These are phyloP conservation scores for Eclectus roratus DNA, from an alignment of 2,113 vertebrate species.

Conservation along the genomic window DNA sequence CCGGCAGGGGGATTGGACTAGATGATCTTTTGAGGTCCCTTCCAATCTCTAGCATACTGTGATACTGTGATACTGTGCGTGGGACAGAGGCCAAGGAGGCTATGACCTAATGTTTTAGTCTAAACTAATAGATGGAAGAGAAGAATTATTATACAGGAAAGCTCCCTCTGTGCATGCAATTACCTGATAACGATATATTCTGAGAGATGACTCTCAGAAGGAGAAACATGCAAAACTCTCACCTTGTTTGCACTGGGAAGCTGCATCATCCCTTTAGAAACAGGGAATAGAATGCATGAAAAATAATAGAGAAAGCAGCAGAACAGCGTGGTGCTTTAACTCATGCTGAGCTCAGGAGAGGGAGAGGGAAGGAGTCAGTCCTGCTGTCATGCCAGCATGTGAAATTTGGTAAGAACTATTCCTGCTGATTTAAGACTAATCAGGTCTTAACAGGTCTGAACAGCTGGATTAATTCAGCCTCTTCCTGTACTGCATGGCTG, in stretches of 20 bases:
- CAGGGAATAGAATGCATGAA: neutral
- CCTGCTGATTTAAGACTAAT: neutral
- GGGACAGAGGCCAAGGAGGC: neutral
- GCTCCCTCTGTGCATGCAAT: neutral
- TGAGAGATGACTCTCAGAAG: neutral
- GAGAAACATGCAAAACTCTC: neutral
- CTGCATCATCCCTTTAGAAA: neutral
- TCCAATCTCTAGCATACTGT: no score
- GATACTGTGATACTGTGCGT: no score
- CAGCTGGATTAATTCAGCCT: neutral
- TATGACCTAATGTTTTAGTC: neutral
- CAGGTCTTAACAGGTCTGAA: neutral
- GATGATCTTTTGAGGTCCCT: no score
- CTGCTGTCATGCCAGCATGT: neutral
- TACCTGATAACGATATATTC: neutral
- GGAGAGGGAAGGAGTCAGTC: neutral
- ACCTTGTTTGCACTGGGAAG: neutral
- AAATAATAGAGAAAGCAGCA: neutral
- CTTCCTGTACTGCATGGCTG: neutral
- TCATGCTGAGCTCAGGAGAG: neutral
- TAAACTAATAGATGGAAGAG: neutral
- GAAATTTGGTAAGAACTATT: neutral
- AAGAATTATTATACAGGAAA: conserved; percentile 12
- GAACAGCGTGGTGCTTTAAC: neutral
- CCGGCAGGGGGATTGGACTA: no score